A percentile compares a stretch with the other conserved stretches of the same genome.
These are phyloP conservation scores for Sturnus vulgaris DNA, from an alignment of 2,113 vertebrate species.

Conservation along the genomic window DNA sequence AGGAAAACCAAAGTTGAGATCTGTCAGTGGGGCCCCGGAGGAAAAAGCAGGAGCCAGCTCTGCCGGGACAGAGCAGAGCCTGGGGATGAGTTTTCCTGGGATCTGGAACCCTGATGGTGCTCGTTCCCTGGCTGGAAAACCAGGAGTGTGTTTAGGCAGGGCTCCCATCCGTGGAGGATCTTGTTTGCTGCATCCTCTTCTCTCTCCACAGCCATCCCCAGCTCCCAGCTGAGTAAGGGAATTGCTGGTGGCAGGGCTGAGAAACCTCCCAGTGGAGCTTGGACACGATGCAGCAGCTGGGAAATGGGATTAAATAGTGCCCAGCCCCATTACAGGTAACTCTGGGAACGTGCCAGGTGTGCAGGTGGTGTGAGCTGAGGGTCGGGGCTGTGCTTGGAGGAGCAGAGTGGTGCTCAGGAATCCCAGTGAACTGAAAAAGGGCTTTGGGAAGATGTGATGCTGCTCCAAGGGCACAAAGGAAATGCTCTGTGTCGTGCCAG, in stretches of 20 bases:
- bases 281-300: not conserved
- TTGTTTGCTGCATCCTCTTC: not conserved
- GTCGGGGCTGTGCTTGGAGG: rapidly evolving
- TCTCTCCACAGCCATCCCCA: not conserved
- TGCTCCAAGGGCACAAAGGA: rapidly evolving
- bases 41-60: not conserved
- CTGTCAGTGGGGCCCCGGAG: rapidly evolving
- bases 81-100: not conserved
- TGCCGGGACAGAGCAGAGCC: not conserved
- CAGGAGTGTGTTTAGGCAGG: not conserved
- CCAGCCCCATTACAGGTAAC: not conserved
- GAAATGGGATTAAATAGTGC: not conserved
- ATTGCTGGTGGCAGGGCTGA: not conserved
- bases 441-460: rapidly evolving
- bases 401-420: not conserved
- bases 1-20: not conserved
- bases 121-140: rapidly evolving
- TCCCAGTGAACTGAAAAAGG: not conserved
- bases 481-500: not conserved
- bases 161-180: not conserved
- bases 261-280: not conserved
- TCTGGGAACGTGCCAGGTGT: not conserved
- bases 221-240: not conserved
- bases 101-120: too few species aligned
- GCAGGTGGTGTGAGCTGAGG: not conserved